Evolutionary conservation across 2,113 vertebrate genomes (phyloP).

Genomic region (Theristicus caerulescens): DNA sequence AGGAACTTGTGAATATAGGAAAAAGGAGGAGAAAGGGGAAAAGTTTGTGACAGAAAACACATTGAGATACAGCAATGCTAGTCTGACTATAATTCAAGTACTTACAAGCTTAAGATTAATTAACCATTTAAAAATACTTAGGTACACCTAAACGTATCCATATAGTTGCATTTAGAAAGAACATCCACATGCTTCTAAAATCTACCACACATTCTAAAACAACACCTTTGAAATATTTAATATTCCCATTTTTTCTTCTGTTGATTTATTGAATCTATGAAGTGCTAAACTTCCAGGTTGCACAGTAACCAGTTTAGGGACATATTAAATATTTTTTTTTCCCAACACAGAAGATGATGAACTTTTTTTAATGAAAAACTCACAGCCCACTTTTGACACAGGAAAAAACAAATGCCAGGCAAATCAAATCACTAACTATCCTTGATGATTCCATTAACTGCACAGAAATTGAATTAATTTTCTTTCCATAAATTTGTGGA

Average conservation of each 20-base stretch:
- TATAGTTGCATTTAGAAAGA: not conserved
- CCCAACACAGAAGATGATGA: not conserved
- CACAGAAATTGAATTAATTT: not conserved
- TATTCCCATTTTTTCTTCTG: not conserved
- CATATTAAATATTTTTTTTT: not conserved
- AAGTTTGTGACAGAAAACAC: not conserved
- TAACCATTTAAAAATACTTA: fast-evolving
- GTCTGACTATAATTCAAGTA: not conserved
- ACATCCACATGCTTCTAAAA: not conserved
- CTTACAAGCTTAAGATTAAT: not conserved
- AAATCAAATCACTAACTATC: not conserved
- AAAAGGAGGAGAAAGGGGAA: not conserved
- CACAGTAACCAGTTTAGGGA: not conserved
- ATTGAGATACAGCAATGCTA: not conserved
- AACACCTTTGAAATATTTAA: not conserved
- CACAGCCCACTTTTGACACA: not conserved
- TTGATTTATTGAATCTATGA: not conserved
- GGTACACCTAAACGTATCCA: not conserved
- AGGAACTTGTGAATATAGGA: not conserved
- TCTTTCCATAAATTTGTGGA: not conserved
- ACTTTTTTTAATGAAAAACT: not conserved
- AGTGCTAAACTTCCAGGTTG: not conserved
- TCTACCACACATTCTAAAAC: not conserved
- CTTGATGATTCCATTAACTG: not conserved
- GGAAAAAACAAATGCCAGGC: not conserved